Evolutionary conservation across 1,140 invertebrate genomes (phyloP).

Genomic region (Euwallacea similis): DNA sequence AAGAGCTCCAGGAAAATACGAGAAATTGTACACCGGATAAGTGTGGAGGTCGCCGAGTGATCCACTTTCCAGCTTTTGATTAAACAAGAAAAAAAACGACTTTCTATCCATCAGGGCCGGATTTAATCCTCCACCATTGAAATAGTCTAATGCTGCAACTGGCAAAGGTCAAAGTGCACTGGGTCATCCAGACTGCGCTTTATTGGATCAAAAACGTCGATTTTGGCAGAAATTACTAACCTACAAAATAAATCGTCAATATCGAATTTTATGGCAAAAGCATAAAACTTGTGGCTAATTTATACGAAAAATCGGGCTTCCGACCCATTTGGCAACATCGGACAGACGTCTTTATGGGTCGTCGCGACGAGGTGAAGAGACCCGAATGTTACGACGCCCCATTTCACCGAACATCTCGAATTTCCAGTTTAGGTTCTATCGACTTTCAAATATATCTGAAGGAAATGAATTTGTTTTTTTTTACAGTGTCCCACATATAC

Average conservation of each 20-base stretch:
- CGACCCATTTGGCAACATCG: constrained; percentile 32
- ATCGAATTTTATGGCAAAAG: neutral
- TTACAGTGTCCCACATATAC: neutral
- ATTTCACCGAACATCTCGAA: constrained; percentile 16
- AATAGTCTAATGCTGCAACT: neutral
- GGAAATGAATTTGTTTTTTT: neutral
- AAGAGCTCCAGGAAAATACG: constrained; percentile 2
- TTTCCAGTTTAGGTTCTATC: neutral
- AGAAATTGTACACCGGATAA: constrained; percentile 14
- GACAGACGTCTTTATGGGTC: constrained; percentile 35
- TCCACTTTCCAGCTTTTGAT: neutral
- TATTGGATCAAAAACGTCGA: neutral
- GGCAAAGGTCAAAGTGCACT: constrained; percentile 20
- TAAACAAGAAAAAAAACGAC: too few species aligned
- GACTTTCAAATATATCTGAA: too few species aligned
- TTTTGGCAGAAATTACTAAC: constrained; percentile 7
- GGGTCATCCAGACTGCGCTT: constrained; percentile 4
- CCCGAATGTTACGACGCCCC: constrained; percentile 13
- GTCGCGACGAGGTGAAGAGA: constrained; percentile 22
- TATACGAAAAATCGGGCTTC: constrained; percentile 21
- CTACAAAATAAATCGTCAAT: neutral
- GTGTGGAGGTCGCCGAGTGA: constrained; percentile 3
- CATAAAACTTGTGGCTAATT: constrained; percentile 17
- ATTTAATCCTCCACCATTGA: too few species aligned
- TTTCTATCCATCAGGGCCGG: too few species aligned